Base-by-base conservation (phyloP, 2,113 vertebrate species). In the Nannobrachium achirus region DNA sequence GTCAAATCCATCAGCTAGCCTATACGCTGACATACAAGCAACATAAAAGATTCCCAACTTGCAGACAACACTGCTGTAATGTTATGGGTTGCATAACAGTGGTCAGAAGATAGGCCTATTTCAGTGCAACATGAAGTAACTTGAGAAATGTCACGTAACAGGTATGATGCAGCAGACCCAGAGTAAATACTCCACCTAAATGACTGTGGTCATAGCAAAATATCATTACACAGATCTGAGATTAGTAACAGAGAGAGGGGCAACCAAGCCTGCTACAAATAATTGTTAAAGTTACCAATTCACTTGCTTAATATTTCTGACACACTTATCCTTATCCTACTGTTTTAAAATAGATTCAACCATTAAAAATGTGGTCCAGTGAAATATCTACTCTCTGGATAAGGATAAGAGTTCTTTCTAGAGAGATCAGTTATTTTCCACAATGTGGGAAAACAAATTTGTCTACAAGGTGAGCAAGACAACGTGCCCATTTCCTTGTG, bases 81-180 rank as follows among this genome's bases (percentile, higher is more conserved):
- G 13, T 48, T 62, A 33, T 18, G 16, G n/a, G 33, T 41, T 41
- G 9, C 11, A 52, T 33, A 10, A 56, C 39, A 56, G 63, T 14
- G 52, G 19, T 45, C n/a, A n/a, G 33, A 9, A 40, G 45, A 40
- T 25, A 60, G 41, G 40, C 41, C 6, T 60, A 69, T 50, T 69
- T 50, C 56, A 59, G 25, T 41, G 66, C 46, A 69, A 52, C 66
- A 60, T 25, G 8, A 33, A 11, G 66, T 76, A 81, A 81, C 78
- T 41, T 71, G 65, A 81, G 65, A 78, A 75, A 70, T 73, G 74
- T 76, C 78, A 83, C 49, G 19, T 44, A 72, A 79, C 56, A 58
- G 69, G 64, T 72, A 81, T 59, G 25, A 76, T 50, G 48, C 25
- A 66, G 52, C 42, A 52, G 57, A 45, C 41, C 7, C 18, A 9